Conservation (phyloP, 2,113 vertebrate genomes). For the Antennarius striatus region DNA sequence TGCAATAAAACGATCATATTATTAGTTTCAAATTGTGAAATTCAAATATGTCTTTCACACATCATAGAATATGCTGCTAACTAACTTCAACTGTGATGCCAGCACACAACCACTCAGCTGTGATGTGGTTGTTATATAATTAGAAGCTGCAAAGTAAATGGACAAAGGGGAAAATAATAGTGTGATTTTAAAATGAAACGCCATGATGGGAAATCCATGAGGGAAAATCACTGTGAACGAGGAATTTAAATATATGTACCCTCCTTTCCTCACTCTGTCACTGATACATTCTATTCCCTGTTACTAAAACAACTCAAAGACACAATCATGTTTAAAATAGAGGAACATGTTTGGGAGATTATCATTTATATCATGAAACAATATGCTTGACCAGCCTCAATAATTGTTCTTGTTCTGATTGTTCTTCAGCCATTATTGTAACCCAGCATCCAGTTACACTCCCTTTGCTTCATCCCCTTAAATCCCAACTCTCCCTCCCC, state of each 20-base stretch:
- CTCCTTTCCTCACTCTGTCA: background rate
- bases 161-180: background rate
- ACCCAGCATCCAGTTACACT: slow-evolving; percentile 40
- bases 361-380: background rate
- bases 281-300: background rate
- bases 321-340: background rate
- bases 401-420: slow-evolving; percentile 6
- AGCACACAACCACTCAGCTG: no score
- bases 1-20: slow-evolving; percentile 1
- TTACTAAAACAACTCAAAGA: background rate
- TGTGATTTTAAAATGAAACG: slow-evolving; percentile 15
- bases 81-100: background rate
- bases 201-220: slow-evolving; percentile 17
- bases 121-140: no score
- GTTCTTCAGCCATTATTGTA: slow-evolving; percentile 32
- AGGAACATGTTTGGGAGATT: background rate
- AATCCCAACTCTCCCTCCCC: background rate
- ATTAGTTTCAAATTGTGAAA: background rate
- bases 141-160: no score
- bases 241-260: background rate
- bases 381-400: background rate
- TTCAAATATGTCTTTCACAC: background rate
- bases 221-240: slow-evolving; percentile 4
- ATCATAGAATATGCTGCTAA: background rate
- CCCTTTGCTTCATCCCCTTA: background rate